A percentile compares a stretch with the other conserved stretches of the same genome.
Evolutionary conservation across 1,140 invertebrate species (phyloP).

Genomic region (Pseudobourletiella spinata): DNA sequence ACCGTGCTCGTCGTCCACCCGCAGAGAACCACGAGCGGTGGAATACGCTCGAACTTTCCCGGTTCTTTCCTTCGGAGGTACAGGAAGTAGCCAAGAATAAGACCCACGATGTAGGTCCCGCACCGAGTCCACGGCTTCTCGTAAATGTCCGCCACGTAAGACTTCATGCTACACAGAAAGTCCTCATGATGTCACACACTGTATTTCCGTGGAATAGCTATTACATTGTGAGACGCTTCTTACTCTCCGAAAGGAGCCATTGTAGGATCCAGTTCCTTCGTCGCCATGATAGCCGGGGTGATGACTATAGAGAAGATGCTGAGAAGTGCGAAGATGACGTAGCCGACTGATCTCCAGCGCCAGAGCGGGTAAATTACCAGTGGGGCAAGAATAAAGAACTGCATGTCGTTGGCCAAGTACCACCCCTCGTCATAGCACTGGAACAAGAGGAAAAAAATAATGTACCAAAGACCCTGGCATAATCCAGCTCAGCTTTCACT

Average conservation of each 20-base stretch:
- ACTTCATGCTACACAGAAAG: too few relatives aligned
- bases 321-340: slow-evolving; percentile 17
- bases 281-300: slow-evolving; percentile 1
- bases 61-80: too few relatives aligned
- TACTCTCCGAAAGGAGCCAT: not conserved
- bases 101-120: not conserved
- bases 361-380: slow-evolving; percentile 43
- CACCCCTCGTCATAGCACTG: slow-evolving; percentile 71
- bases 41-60: too few relatives aligned
- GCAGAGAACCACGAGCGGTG: too few relatives aligned
- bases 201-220: too few relatives aligned
- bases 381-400: slow-evolving; percentile 58
- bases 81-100: not conserved
- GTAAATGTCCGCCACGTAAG: not conserved
- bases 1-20: too few relatives aligned
- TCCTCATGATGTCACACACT: too few relatives aligned
- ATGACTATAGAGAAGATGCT: slow-evolving; percentile 20
- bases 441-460: too few relatives aligned
- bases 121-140: not conserved
- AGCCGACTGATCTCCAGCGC: slow-evolving; percentile 26
- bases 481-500: too few relatives aligned
- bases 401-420: slow-evolving; percentile 73
- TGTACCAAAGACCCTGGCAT: too few relatives aligned
- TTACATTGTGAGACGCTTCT: too few relatives aligned
- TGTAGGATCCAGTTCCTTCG: not conserved